Conservation (phyloP, 2,888 invertebrate genomes). For the Spodoptera littoralis region DNA sequence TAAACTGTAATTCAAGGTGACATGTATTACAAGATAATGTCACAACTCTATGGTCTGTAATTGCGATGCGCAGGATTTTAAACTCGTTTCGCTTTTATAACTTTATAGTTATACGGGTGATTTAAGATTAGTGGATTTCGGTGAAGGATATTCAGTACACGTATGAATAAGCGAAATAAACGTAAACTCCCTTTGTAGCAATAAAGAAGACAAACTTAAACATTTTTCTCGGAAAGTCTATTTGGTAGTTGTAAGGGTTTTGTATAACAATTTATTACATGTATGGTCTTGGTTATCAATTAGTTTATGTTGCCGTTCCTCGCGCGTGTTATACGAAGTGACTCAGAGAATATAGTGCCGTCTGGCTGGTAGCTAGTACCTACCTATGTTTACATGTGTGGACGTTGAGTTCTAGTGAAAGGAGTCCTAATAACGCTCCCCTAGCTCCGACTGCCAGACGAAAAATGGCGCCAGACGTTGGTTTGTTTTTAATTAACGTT, state of each 20-base stretch:
- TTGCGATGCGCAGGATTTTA: constrained; percentile 10
- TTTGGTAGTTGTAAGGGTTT: constrained; percentile 27
- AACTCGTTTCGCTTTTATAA: constrained; percentile 1
- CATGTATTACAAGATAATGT: constrained; percentile 27
- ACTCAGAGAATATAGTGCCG: constrained; percentile 16
- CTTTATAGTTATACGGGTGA: neutral
- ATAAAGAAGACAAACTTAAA: constrained; percentile 3
- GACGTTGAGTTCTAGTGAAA: constrained; percentile 19
- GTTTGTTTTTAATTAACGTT: constrained; percentile 36
- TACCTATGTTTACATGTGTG: constrained; percentile 2
- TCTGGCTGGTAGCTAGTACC: constrained; percentile 6
- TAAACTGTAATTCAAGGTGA: constrained; percentile 28
- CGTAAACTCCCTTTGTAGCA: constrained; percentile 5
- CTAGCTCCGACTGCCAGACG: constrained; percentile 23
- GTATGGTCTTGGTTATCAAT: constrained; percentile 24
- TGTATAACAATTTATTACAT: constrained; percentile 30
- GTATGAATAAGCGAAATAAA: constrained; percentile 4
- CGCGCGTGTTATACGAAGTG: constrained; percentile 1
- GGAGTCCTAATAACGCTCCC: constrained; percentile 24
- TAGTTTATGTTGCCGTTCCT: constrained; percentile 4
- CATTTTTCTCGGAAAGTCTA: constrained; percentile 27
- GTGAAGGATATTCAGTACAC: constrained; percentile 27
- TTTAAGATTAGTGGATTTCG: constrained; percentile 20
- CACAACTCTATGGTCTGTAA: constrained; percentile 9
- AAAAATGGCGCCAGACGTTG: constrained; percentile 42